phyloP scores from a whole-genome alignment of 1,140 invertebrate genomes.

The Teleopsis dalmanni region DNA sequence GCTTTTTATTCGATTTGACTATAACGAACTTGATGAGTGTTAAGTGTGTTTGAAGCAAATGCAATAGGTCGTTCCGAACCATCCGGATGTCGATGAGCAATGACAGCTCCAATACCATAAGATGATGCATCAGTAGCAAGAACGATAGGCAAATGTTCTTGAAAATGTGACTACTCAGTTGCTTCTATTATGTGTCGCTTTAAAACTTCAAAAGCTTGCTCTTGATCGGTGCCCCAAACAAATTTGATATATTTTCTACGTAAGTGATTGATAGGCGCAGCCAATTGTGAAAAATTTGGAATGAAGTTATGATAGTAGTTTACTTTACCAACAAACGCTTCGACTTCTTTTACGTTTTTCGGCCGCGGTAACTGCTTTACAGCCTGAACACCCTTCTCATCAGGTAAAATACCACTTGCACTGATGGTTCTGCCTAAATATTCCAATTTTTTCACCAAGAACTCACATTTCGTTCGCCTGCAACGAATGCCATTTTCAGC shows the following conservation, averaged over 20 bases:
- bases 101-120: constrained; percentile 45
- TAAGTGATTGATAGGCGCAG: constrained; percentile 20
- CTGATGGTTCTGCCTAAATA: constrained; percentile 30
- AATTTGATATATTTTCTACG: constrained; percentile 19
- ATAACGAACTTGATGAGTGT: constrained; percentile 46
- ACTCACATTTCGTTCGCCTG: constrained; percentile 17
- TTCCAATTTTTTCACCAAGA: constrained; percentile 21
- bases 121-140: constrained; percentile 44
- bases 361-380: constrained; percentile 23
- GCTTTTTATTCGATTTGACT: constrained; percentile 50
- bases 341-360: constrained; percentile 26
- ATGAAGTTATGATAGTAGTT: constrained; percentile 28
- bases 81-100: constrained; percentile 39
- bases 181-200: constrained; percentile 1
- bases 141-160: constrained; percentile 48
- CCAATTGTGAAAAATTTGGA: constrained; percentile 21
- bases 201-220: constrained; percentile 3
- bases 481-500: constrained; percentile 13
- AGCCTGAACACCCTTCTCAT: constrained; percentile 13
- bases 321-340: constrained; percentile 26
- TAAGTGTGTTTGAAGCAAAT: constrained; percentile 47
- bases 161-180: no score
- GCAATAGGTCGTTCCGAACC: constrained; percentile 45
- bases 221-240: no score
- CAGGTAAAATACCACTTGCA: constrained; percentile 18